Conservation (phyloP, 2,797 vertebrate species). For the Hipposideros larvatus region DNA sequence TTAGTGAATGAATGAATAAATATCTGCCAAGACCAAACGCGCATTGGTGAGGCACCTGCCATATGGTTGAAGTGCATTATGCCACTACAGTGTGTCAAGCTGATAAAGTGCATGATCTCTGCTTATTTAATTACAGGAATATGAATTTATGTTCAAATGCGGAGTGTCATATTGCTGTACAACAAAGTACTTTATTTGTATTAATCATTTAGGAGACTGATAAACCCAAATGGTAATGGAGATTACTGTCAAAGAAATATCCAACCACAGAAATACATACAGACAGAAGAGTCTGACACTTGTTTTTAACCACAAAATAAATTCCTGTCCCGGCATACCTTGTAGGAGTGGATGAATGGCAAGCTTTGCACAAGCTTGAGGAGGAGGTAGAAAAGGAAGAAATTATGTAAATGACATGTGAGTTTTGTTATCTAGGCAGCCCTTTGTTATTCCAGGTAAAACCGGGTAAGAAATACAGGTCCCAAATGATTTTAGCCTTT, state of each 20-base stretch:
- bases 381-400: constrained; percentile 20
- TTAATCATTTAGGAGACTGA: constrained; percentile 58
- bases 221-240: constrained; percentile 38
- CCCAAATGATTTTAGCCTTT: neutral
- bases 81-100: neutral
- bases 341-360: neutral
- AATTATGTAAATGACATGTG: neutral
- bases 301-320: constrained; percentile 5
- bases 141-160: constrained; percentile 56
- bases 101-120: neutral
- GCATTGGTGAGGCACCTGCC: accelerated
- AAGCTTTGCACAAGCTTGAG: constrained; percentile 7
- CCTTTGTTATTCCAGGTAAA: neutral
- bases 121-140: constrained; percentile 61
- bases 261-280: constrained; percentile 29
- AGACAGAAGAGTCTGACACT: neutral
- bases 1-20: neutral
- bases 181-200: constrained; percentile 4
- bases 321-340: neutral
- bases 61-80: neutral
- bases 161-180: neutral
- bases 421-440: neutral
- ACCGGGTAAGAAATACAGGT: neutral
- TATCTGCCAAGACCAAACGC: neutral
- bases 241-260: constrained; percentile 41